A percentile compares a stretch with the other conserved stretches of the same genome.
phyloP scores from a whole-genome alignment of 2,113 vertebrate species.

The Gobiocypris rarus region DNA sequence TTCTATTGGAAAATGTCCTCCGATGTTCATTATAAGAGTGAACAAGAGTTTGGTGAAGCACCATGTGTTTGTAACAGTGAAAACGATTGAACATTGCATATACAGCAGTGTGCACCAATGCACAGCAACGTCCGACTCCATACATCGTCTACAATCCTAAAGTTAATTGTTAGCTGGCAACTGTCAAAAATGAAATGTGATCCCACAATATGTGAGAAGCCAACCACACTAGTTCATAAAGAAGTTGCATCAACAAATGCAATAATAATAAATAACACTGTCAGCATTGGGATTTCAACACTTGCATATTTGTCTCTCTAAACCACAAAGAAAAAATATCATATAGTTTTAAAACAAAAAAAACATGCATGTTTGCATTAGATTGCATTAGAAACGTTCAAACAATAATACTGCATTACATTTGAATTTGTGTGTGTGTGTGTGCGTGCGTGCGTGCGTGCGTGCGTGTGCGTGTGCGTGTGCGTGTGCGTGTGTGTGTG shows the following conservation, averaged over 20 bases:
- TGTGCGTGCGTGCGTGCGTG: not conserved
- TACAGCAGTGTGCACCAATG: not conserved
- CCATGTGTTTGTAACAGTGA: not conserved
- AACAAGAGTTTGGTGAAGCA: not conserved
- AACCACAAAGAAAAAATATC: not conserved
- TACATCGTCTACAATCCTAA: not conserved
- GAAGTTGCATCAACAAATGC: not conserved
- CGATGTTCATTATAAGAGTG: not conserved
- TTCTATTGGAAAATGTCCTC: not conserved
- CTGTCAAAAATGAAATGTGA: slow-evolving; percentile 16
- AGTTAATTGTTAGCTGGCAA: slow-evolving; percentile 8
- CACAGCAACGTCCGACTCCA: not conserved
- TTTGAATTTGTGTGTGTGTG: too few relatives aligned
- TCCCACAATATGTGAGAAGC: not conserved
- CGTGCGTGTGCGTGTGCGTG: too few relatives aligned
- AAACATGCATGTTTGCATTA: not conserved
- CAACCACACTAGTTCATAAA: slow-evolving; percentile 1
- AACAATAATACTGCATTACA: not conserved
- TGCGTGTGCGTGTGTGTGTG: too few relatives aligned
- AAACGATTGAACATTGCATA: not conserved
- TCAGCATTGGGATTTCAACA: not conserved
- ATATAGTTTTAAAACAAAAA: not conserved
- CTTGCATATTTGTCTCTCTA: not conserved
- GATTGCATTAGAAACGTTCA: not conserved
- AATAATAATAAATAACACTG: not conserved